phyloP scores from a whole-genome alignment of 1,140 invertebrate genomes.

The Oscheius sp. region DNA sequence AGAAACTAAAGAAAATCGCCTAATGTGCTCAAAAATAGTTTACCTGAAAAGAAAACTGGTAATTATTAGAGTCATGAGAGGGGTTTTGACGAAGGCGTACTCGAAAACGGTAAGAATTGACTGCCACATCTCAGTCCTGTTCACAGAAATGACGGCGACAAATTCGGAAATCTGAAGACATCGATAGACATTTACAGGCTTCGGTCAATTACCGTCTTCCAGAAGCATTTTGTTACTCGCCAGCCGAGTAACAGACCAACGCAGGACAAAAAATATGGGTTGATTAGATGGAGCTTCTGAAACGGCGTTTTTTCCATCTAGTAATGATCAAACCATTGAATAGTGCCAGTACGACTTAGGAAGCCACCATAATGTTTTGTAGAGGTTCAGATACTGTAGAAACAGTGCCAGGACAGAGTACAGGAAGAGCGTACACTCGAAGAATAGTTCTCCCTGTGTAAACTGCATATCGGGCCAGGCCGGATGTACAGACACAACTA shows the following conservation, averaged over 20 bases:
- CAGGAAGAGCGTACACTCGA: slow-evolving; percentile 77
- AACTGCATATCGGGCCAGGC: slow-evolving; percentile 34
- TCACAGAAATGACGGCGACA: neutral
- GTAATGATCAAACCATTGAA: slow-evolving; percentile 73
- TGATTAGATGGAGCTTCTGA: slow-evolving; percentile 93
- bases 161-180: slow-evolving; percentile 45
- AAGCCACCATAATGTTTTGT: slow-evolving; percentile 94
- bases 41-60: slow-evolving; percentile 49
- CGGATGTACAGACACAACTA: slow-evolving; percentile 27
- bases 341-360: slow-evolving; percentile 83
- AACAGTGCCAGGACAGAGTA: slow-evolving; percentile 72
- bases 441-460: slow-evolving; percentile 73
- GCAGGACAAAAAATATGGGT: slow-evolving; percentile 78
- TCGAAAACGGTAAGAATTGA: slow-evolving; percentile 17
- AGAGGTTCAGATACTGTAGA: slow-evolving; percentile 88
- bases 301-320: slow-evolving; percentile 52
- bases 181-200: neutral
- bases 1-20: slow-evolving; percentile 68
- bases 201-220: slow-evolving; percentile 63
- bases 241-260: slow-evolving; percentile 76
- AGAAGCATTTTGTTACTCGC: slow-evolving; percentile 73
- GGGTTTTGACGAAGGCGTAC: slow-evolving; percentile 59
- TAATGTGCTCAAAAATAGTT: neutral
- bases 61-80: slow-evolving; percentile 51
- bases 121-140: slow-evolving; percentile 14